Conservation (phyloP, 2,113 vertebrate species). For the Felis chaus region DNA sequence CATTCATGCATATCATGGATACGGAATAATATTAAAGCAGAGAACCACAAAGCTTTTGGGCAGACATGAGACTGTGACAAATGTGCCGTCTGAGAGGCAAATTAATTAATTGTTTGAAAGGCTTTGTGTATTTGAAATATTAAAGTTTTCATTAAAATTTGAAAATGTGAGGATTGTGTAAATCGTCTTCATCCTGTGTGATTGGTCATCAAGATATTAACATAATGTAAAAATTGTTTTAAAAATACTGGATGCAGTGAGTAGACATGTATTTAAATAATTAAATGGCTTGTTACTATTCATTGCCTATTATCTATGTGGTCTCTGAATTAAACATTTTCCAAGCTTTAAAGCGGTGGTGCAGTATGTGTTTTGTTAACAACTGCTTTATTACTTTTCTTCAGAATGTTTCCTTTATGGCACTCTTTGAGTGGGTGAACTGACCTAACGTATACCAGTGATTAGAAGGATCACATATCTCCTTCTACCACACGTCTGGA, state of each 20-base stretch:
- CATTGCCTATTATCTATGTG: slow-evolving; percentile 47
- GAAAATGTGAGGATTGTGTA: slow-evolving; percentile 16
- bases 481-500: background rate
- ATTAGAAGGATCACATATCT: background rate
- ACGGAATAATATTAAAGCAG: slow-evolving; percentile 2
- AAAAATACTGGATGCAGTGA: slow-evolving; percentile 29
- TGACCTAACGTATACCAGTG: slow-evolving; percentile 2
- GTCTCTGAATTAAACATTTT: slow-evolving; percentile 57
- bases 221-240: slow-evolving; percentile 47
- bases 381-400: slow-evolving; percentile 26
- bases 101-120: slow-evolving; percentile 22
- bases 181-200: slow-evolving; percentile 19
- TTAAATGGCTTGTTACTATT: slow-evolving; percentile 47
- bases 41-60: slow-evolving; percentile 19
- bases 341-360: slow-evolving; percentile 24
- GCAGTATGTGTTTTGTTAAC: slow-evolving; percentile 4
- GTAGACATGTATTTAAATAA: slow-evolving; percentile 57
- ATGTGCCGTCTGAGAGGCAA: slow-evolving; percentile 19
- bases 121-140: slow-evolving; percentile 60
- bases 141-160: slow-evolving; percentile 58
- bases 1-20: slow-evolving; percentile 2
- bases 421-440: slow-evolving; percentile 14
- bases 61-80: background rate
- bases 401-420: slow-evolving; percentile 41
- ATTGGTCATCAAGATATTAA: slow-evolving; percentile 42